These are phyloP conservation scores for Hartigia nigra DNA, from an alignment of 2,888 invertebrate genomes.

Conservation along the genomic window DNA sequence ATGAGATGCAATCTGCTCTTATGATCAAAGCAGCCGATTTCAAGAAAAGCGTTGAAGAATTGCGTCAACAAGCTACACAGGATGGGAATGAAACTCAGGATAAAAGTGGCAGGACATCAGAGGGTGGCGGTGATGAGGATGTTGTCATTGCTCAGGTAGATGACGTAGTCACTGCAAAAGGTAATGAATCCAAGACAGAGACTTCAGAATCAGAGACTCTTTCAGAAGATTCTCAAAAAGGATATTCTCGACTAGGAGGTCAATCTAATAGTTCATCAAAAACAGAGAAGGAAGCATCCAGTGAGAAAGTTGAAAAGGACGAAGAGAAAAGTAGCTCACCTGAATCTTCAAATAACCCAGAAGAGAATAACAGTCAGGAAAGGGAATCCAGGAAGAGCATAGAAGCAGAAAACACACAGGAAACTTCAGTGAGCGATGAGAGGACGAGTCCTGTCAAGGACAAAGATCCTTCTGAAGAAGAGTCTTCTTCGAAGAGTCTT, in stretches of 20 bases:
- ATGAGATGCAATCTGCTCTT: constrained; percentile 43
- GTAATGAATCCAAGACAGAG: constrained; percentile 15
- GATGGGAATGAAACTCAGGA: constrained; percentile 2
- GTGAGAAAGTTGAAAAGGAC: constrained; percentile 33
- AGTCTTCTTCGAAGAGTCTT: constrained; percentile 12
- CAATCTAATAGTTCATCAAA: not conserved
- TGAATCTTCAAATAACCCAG: constrained; percentile 49
- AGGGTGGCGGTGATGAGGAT: constrained; percentile 18
- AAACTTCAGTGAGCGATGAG: constrained; percentile 17
- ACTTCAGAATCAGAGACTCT: constrained; percentile 10
- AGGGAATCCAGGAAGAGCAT: constrained; percentile 43
- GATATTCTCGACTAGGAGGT: constrained; percentile 38
- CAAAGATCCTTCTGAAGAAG: constrained; percentile 5
- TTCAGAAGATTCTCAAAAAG: constrained; percentile 48
- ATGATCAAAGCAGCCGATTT: constrained; percentile 51
- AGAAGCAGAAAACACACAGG: constrained; percentile 52
- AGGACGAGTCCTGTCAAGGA: not conserved
- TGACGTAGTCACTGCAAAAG: constrained; percentile 7
- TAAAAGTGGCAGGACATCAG: not conserved
- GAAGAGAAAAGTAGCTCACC: constrained; percentile 49
- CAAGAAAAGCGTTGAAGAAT: constrained; percentile 43
- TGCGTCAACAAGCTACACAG: constrained; percentile 37
- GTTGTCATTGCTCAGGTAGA: constrained; percentile 5
- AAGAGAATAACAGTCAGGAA: constrained; percentile 42
- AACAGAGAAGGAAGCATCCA: constrained; percentile 9